Base-by-base conservation (phyloP, 2,797 vertebrate species). In the Sitta carolinensis region DNA sequence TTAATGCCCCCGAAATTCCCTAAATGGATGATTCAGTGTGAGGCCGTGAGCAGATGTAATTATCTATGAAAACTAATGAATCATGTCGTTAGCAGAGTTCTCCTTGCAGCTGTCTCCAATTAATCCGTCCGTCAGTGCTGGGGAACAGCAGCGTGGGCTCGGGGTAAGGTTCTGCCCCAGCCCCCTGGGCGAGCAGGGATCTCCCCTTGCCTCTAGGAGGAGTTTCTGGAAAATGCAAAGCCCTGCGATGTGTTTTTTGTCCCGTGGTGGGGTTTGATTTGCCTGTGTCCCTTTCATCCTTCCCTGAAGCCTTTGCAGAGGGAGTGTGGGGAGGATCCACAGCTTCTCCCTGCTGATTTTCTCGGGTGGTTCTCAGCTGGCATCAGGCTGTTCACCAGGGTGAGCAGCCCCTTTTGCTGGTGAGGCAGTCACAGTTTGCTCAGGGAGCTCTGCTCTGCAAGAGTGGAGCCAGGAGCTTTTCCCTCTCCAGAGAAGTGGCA, bases 51-150 rank as follows among this genome's bases (percentile, higher is more conserved):
- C 84, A 96, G 87, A 95, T 87, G 83, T 90, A 97, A 97, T 96
- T 97, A 97, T 96, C 95, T 96, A 54, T 94, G 94, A 93, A 96
- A 96, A 96, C 88, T 94, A 96, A 94, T 95, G 95, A 95, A 96
- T 96, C 92, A 92, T 91, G 75, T 93, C 54, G 19, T 83, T 89
- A 64, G 85, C 90, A 83, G 94, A 54, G 63, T 74, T 92, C 75
- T 87, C 88, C 87, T 69, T 75, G 94, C 96, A 96, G 95, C 96
- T 97, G 97, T 64, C 95, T 97, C 88, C 96, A 95, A 95, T 97
- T 97, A 96, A 94, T 86, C 48, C 1, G 40, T 92, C 96, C 36
- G 0, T 97, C 96, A 97, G 9, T 80, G 82, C 59, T 0, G 66
- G 62, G 32, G 76, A n/a, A 36, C 4, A 11, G 3, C 18, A 3